Evolutionary conservation across 2,113 vertebrate genomes (phyloP).

Genomic region (Gymnarchus niloticus): DNA sequence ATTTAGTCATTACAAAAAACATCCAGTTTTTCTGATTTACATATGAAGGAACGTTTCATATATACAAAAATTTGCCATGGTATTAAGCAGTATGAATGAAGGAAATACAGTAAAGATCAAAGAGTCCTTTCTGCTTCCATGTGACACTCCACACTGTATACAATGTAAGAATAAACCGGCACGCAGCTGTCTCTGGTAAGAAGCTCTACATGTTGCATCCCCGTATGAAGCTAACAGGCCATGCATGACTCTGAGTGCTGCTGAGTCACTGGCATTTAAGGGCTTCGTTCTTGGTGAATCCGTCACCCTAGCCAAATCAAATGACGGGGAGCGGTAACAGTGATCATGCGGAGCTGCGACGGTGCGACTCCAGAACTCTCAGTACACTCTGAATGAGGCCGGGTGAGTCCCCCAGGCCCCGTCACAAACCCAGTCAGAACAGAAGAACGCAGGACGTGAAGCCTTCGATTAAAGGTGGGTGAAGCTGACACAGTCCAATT

Average conservation of each 20-base stretch:
- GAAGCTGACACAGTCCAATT: conserved; percentile 81
- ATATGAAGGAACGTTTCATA: not conserved
- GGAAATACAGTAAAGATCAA: not conserved
- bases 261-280: conserved; percentile 17
- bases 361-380: not conserved
- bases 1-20: not conserved
- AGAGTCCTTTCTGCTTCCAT: too few species aligned
- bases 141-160: not conserved
- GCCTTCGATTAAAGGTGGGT: conserved; percentile 77
- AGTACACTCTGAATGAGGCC: not conserved
- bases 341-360: not conserved
- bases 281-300: not conserved
- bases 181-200: not conserved
- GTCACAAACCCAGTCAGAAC: conserved; percentile 52
- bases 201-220: not conserved
- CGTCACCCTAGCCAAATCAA: conserved; percentile 5
- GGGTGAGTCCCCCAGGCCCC: conserved; percentile 39
- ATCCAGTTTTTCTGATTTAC: not conserved
- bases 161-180: not conserved
- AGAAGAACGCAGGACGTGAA: conserved; percentile 66
- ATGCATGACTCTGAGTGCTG: not conserved
- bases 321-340: not conserved
- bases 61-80: not conserved
- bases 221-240: not conserved
- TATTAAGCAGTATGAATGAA: too few species aligned